phyloP scores from a whole-genome alignment of 92 coral and sea anemone genomes.

The Montipora capitata region DNA sequence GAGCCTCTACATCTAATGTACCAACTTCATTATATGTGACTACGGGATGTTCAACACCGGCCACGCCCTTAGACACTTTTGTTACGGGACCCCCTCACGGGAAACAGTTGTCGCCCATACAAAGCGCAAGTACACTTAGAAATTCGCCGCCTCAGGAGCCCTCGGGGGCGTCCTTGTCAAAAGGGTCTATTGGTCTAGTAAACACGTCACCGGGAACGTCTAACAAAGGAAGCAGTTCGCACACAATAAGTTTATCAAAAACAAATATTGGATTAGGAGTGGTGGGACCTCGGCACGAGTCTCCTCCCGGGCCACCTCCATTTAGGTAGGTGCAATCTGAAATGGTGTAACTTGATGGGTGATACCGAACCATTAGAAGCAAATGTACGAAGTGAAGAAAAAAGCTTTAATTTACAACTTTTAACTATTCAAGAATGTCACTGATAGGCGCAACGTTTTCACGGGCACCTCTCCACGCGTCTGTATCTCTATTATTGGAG shows the following conservation, averaged over 20 bases:
- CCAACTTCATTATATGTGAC: slow-evolving; percentile 77
- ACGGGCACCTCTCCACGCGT: too few relatives aligned
- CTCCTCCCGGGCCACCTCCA: slow-evolving; percentile 88
- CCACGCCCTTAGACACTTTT: slow-evolving; percentile 80
- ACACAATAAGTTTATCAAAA: slow-evolving; percentile 83
- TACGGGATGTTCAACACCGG: slow-evolving; percentile 75
- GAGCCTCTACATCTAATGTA: slow-evolving; percentile 73
- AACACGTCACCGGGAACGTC: slow-evolving; percentile 72
- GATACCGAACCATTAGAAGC: background rate
- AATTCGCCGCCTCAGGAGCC: slow-evolving; percentile 80
- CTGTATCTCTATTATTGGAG: too few relatives aligned
- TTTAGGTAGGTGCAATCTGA: slow-evolving; percentile 70
- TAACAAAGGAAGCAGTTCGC: slow-evolving; percentile 78
- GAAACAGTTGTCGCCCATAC: slow-evolving; percentile 90
- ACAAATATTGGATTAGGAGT: slow-evolving; percentile 89
- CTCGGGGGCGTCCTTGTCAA: slow-evolving; percentile 48
- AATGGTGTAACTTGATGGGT: background rate
- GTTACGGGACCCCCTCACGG: slow-evolving; percentile 80
- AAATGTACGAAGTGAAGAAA: too few relatives aligned
- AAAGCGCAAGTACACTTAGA: slow-evolving; percentile 75
- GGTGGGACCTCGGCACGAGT: slow-evolving; percentile 88
- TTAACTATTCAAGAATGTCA: too few relatives aligned
- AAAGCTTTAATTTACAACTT: too few relatives aligned
- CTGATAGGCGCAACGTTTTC: too few relatives aligned
- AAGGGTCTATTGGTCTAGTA: slow-evolving; percentile 49